Evolutionary conservation across 1,140 invertebrate species (phyloP), one percentile per base, ranked within the genome.

Genomic region (Pseudomyrmex flavicornis): DNA sequence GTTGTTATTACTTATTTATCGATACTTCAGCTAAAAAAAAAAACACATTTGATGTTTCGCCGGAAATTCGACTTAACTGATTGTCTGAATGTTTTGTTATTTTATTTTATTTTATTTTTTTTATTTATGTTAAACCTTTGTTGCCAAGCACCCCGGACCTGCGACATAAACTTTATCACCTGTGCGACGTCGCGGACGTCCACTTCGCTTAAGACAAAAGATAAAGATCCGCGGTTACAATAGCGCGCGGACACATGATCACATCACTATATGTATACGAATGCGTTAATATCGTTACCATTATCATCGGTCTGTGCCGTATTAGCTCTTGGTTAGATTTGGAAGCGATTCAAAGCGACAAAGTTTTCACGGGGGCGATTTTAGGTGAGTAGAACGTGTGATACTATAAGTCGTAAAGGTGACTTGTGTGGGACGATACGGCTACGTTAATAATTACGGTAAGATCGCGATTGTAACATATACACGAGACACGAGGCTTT

Each of bases 401-500:
- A 88, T 92, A 59, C 66, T 80, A 84, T 91, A 91, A 89, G 85
- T 91, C 79, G 85, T 90, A 88, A 90, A 93, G 90, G 91, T 91
- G 89, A 91, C 88, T 92, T 90, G 89, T 35, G 35, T 35, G 89
- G 76, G 44, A 79, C 76, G 84, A 90, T 91, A 90, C 77, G 84
- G 83, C 87, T 92, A 91, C 88, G 85, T 90, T 91, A 90, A 91
- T 89, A 12, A 52, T 35, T 82, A 62, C 86, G 91, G 82, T 90
- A 90, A 80, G 89, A 92, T 89, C 91, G 91, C 91, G 91, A 92
- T 91, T 82, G 82, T 91, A 93, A 93, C 91, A 93, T 93, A 91
- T 93, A 94, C 92, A 94, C 92, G 92, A 93, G 89, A 94, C 91
- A 94, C 92, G 91, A 91, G 93, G 92, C 91, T 91, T 91, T 59